These are phyloP conservation scores for Trinorchestia longiramus DNA, from an alignment of 1,140 invertebrate species.

Conservation along the genomic window DNA sequence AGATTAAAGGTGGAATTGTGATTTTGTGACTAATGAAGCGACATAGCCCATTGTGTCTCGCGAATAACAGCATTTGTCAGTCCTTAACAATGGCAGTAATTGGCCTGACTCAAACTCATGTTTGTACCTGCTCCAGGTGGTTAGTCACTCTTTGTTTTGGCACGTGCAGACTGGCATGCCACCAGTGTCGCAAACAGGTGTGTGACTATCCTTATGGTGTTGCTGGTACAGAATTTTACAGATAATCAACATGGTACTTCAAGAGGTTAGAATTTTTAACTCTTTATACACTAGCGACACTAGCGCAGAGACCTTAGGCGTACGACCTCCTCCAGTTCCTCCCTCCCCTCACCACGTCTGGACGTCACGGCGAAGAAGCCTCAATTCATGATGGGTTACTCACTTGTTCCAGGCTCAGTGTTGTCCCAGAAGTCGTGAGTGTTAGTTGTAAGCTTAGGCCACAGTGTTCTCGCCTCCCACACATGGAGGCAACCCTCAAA, in stretches of 20 bases:
- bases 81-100: background rate
- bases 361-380: constrained; percentile 31
- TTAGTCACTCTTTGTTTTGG: background rate
- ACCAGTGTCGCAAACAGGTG: background rate
- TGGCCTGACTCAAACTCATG: background rate
- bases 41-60: background rate
- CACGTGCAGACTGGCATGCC: background rate
- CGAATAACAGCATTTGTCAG: background rate
- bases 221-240: background rate
- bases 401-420: constrained; percentile 35
- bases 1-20: background rate
- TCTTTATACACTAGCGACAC: background rate
- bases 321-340: background rate
- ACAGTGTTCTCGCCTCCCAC: constrained; percentile 26
- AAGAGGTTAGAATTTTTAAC: background rate
- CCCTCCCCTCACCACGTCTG: background rate
- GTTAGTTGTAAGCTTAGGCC: background rate
- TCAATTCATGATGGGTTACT: constrained; percentile 30
- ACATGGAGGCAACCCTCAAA: background rate
- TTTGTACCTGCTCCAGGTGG: background rate
- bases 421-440: constrained; percentile 48
- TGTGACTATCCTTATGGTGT: background rate
- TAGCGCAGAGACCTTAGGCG: background rate
- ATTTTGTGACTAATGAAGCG: background rate
- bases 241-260: background rate